phyloP scores from a whole-genome alignment of 2,113 vertebrate species.

The Ptilonorhynchus violaceus region DNA sequence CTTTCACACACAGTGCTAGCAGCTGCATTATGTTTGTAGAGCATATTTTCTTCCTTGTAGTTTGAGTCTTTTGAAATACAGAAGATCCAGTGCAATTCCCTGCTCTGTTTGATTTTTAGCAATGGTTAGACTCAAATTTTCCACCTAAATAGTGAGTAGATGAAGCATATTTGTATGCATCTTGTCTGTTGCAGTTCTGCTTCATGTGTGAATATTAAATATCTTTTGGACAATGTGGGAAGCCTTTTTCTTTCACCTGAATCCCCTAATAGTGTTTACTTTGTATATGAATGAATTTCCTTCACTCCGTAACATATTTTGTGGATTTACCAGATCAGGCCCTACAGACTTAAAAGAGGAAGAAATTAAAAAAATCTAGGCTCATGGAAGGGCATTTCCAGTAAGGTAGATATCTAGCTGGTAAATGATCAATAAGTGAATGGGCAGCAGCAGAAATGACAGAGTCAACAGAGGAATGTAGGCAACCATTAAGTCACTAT shows the following conservation, averaged over 20 bases:
- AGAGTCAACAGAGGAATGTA: neutral
- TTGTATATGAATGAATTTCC: neutral
- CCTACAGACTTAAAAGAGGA: neutral
- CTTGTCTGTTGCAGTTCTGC: neutral
- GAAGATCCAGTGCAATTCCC: neutral
- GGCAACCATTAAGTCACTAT: neutral
- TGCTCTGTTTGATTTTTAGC: neutral
- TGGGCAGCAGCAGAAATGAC: neutral
- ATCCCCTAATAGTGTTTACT: neutral
- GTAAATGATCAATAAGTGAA: neutral
- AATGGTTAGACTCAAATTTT: neutral
- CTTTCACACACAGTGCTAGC: neutral
- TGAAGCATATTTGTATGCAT: neutral
- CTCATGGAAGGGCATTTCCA: neutral
- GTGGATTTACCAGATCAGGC: neutral
- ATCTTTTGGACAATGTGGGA: neutral
- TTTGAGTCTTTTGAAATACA: neutral
- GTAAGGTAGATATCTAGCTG: neutral
- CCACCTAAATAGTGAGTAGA: neutral
- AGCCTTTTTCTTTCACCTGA: neutral
- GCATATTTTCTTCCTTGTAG: neutral
- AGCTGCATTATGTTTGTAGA: neutral
- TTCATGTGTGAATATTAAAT: neutral
- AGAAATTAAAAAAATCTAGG: neutral
- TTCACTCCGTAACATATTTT: fast-evolving